Evolutionary conservation across 2,113 vertebrate species (phyloP), one percentile per base, ranked within the genome.

Genomic region (Hippocampus guttulatus): DNA sequence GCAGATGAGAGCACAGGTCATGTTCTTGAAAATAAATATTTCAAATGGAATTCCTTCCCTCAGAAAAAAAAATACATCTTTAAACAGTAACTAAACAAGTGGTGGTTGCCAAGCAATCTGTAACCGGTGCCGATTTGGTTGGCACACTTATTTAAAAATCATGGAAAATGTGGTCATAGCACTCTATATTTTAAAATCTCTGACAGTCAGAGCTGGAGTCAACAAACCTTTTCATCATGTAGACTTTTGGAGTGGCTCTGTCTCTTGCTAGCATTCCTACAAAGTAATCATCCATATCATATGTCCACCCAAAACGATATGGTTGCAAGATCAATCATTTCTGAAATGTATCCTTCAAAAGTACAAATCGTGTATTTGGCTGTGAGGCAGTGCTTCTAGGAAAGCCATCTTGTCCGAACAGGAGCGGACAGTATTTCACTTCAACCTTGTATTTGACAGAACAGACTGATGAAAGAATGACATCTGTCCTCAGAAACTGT

Each of bases 401-500:
- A n/a, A 43, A 75, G 75, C 67, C 65, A 72, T 73, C 69, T 69
- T 73, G 55, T 71, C 27, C n/a, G n/a, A 61, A 52, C 64, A 70
- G 64, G 20, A 79, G 23, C 38, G 72, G 78, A 43, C 40, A 74
- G 80, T 84, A 75, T 80, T 84, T 84, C 79, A 86, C 75, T 55
- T 67, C 18, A 74, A 73, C 75, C 78, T 54, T 70, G 76, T 72
- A 63, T 68, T 67, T 78, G 68, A 82, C 71, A 55, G 80, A 71
- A 21, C 3, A 76, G 78, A 78, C 76, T 72, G 79, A 76, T 68
- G 69, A 73, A 76, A 86, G 76, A 79, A 87, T 73, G 75, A 69
- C 76, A 71, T 76, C 82, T 66, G 70, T 75, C 52, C 71, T 79
- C 80, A 76, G 54, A 77, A 73, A 82, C 74, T 90, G 85, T 70